phyloP scores from a whole-genome alignment of 2,888 invertebrate genomes.

The Cantharis rustica region DNA sequence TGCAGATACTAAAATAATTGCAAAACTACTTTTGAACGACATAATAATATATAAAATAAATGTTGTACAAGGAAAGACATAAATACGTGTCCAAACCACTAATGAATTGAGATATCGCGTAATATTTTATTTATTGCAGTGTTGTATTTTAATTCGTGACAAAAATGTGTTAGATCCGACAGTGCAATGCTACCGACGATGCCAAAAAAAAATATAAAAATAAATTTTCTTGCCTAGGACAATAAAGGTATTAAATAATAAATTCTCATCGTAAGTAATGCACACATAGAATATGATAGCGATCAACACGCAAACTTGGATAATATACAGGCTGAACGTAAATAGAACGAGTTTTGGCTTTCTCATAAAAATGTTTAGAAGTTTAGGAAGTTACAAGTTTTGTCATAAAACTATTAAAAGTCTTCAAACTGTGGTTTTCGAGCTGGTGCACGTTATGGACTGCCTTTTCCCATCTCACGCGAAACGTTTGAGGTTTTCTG shows the following conservation, averaged over 20 bases:
- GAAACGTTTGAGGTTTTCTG: not conserved
- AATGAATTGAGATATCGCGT: not conserved
- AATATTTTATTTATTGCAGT: not conserved
- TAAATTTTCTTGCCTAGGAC: not conserved
- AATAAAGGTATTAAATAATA: conserved; percentile 1
- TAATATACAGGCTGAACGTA: not conserved
- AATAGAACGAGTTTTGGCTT: not conserved
- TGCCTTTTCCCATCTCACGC: not conserved
- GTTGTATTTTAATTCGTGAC: conserved; percentile 2
- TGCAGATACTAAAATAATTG: too few relatives aligned
- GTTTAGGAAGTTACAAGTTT: not conserved
- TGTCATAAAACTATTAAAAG: not conserved
- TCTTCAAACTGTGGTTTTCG: not conserved
- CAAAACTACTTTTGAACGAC: too few relatives aligned
- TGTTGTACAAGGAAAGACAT: not conserved
- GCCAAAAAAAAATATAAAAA: conserved; percentile 1
- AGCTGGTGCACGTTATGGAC: not conserved
- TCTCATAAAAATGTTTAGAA: not conserved
- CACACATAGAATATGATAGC: not conserved
- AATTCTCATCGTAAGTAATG: not conserved
- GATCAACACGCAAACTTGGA: not conserved
- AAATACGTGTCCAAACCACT: not conserved
- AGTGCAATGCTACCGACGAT: not conserved
- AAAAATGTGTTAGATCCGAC: conserved; percentile 7
- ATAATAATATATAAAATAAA: too few relatives aligned